Conservation (phyloP, 2,888 invertebrate species). For the Spatulosminthurus flaviceps region DNA sequence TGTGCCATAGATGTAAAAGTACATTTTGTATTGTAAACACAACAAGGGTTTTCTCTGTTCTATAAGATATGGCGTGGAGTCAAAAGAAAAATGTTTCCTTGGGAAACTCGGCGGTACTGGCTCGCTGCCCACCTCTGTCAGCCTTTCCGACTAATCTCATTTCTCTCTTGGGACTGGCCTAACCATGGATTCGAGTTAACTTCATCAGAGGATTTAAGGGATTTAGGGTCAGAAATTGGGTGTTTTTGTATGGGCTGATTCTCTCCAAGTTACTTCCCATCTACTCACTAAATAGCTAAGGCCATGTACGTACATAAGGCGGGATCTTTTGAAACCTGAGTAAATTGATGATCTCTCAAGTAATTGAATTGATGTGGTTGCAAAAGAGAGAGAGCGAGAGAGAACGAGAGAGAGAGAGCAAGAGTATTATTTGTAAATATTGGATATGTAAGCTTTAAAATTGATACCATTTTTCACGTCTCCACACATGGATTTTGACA, state of each 20-base stretch:
- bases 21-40: background rate
- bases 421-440: too few species aligned
- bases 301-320: background rate
- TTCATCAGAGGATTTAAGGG: slow-evolving; percentile 11
- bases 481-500: too few species aligned
- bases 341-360: too few species aligned
- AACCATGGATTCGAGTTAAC: background rate
- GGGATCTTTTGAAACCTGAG: too few species aligned
- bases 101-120: background rate
- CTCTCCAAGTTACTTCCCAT: background rate
- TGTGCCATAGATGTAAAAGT: background rate
- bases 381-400: background rate
- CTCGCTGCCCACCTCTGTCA: slow-evolving; percentile 9
- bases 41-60: too few species aligned
- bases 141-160: background rate
- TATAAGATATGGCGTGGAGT: background rate
- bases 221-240: background rate
- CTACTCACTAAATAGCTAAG: background rate
- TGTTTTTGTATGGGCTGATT: background rate
- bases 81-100: background rate
- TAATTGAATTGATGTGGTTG: background rate
- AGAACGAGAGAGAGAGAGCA: background rate
- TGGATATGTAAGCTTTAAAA: too few species aligned
- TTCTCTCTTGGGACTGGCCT: background rate
- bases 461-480: too few species aligned